Evolutionary conservation across 2,888 invertebrate species (phyloP), one percentile per base, ranked within the genome.

Genomic region (Megaustenia siamemsis): DNA sequence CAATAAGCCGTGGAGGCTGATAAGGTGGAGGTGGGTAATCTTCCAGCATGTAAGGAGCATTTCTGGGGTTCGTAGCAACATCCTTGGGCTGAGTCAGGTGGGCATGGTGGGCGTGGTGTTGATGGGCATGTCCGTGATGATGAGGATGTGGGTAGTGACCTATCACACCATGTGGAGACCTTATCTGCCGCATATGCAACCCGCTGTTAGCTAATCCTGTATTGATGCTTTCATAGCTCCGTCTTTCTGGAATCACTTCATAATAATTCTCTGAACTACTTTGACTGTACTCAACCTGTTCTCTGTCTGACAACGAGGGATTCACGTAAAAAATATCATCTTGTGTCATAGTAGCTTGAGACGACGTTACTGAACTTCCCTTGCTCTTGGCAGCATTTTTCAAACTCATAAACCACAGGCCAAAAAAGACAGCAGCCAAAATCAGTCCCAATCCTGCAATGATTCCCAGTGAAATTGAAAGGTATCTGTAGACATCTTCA

Each of bases 241-340:
- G 83, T 43, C 92, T 85, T 86, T 92, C 92, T 4, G 92, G 92
- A 76, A 92, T 92, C 4, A 92, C 92, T 84, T 92, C 92, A 84
- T 92, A 92, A 86, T 92, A 92, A 84, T 92, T 92, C 87, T 92
- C 92, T 15, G 92, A 92, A 38, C 91, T 90, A 83, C 91, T 91
- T 85, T 91, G 91, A n/a, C 90, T 91, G 85, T 92, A 91, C 28
- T 92, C 91, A 35, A 87, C 87, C 21, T 69, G 76, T 78, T 90
- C 90, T 32, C 90, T 87, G 77, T 92, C 92, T 15, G 91, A 91
- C 53, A 92, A 85, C 10, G 92, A 92, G 4, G 92, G 92, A 82
- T 92, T 92, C n/a, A 92, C 92, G 86, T 92, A 92, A 86, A 92
- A 92, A 45, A 92, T 91, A 83, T 92, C 88, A 79, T 88, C 92